phyloP scores from a whole-genome alignment of 2,113 vertebrate genomes.

The Erythrocercus mccallii region DNA sequence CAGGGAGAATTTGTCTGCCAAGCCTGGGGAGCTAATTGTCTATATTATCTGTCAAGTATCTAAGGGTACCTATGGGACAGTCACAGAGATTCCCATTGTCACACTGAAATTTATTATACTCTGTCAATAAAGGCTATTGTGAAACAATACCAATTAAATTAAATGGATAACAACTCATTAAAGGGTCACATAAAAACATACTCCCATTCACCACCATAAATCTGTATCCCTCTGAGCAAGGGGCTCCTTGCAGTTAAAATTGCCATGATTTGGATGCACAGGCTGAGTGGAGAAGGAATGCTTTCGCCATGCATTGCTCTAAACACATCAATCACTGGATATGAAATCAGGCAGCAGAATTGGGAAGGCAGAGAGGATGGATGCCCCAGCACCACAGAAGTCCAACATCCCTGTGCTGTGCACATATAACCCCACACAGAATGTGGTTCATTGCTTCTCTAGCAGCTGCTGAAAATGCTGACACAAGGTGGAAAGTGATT shows the following conservation, averaged over 20 bases:
- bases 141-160: not conserved
- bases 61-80: not conserved
- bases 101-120: not conserved
- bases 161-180: not conserved
- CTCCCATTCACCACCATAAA: not conserved
- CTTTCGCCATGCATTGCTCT: not conserved
- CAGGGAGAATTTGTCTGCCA: not conserved
- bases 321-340: fast-evolving
- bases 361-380: not conserved
- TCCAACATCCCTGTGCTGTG: not conserved
- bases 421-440: not conserved
- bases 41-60: not conserved
- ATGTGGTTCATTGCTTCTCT: fast-evolving
- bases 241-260: not conserved
- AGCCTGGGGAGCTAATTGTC: not conserved
- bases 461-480: not conserved
- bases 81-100: not conserved
- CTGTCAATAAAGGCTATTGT: not conserved
- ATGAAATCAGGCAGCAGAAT: not conserved
- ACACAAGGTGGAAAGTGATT: not conserved
- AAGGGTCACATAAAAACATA: not conserved
- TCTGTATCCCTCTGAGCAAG: not conserved
- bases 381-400: not conserved
- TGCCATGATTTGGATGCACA: not conserved
- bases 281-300: not conserved